Evolutionary conservation across 2,113 vertebrate genomes (phyloP).

Genomic region (Spea bombifrons): DNA sequence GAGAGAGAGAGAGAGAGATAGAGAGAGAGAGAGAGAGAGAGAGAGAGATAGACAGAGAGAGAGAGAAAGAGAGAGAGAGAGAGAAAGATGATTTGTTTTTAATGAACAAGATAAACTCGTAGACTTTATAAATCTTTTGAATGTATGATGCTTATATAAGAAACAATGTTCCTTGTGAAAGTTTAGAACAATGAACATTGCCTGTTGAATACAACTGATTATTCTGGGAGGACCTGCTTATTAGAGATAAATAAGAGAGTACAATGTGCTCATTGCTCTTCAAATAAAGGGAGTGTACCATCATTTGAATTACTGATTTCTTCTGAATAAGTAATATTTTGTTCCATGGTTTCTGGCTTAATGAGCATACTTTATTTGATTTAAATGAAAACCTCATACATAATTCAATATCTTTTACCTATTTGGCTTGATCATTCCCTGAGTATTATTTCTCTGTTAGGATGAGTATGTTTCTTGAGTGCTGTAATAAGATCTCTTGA

Average conservation of each 20-base stretch:
- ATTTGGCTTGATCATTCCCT: too few species aligned
- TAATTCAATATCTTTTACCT: too few species aligned
- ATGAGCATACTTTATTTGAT: neutral
- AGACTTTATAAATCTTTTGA: neutral
- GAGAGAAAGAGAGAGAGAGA: too few species aligned
- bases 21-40: too few species aligned
- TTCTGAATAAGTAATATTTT: neutral
- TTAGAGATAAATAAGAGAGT: conserved; percentile 29
- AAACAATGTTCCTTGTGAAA: neutral
- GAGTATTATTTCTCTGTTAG: too few species aligned
- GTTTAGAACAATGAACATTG: conserved; percentile 7
- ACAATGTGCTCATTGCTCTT: conserved; percentile 8
- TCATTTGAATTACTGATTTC: neutral
- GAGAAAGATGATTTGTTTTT: neutral
- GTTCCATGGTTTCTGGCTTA: neutral
- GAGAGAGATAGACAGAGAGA: too few species aligned
- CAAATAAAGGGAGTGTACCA: neutral
- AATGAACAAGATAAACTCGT: conserved; percentile 19
- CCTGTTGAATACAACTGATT: neutral
- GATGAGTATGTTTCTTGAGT: too few species aligned
- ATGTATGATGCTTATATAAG: neutral
- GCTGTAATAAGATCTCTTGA: too few species aligned
- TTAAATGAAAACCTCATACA: neutral
- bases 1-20: too few species aligned
- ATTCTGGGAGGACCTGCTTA: conserved; percentile 8